Percentiles rank a stretch among this genome's conserved stretches.
Evolutionary conservation across 2,888 invertebrate genomes (phyloP).

Genomic region (Netelia melanura): DNA sequence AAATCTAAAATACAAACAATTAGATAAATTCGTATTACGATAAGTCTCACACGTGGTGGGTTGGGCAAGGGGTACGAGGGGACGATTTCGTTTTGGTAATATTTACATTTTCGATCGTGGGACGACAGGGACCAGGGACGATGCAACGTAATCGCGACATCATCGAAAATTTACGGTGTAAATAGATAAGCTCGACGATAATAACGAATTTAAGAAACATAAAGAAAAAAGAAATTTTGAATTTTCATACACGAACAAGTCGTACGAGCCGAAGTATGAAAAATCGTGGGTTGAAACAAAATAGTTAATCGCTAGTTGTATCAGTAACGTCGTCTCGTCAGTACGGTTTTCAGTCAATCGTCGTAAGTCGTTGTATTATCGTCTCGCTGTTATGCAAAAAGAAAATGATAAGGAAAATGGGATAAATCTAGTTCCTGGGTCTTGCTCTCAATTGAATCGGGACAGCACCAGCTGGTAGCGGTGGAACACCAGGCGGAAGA

Average conservation of each 20-base stretch:
- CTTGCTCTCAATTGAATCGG: constrained; percentile 80
- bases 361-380: constrained; percentile 47
- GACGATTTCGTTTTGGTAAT: constrained; percentile 68
- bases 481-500: constrained; percentile 82
- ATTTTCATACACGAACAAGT: neutral
- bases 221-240: constrained; percentile 5
- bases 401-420: constrained; percentile 11
- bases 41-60: constrained; percentile 70
- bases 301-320: neutral
- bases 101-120: constrained; percentile 82
- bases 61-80: constrained; percentile 46
- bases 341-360: neutral
- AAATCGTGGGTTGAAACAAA: neutral
- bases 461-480: constrained; percentile 83
- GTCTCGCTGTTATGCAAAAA: constrained; percentile 28
- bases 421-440: constrained; percentile 78
- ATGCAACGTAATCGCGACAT: constrained; percentile 29
- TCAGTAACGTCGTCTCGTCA: neutral
- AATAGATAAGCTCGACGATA: constrained; percentile 60
- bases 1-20: constrained; percentile 71
- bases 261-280: neutral
- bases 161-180: constrained; percentile 13
- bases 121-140: constrained; percentile 10
- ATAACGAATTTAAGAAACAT: constrained; percentile 7
- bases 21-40: constrained; percentile 70